Evolutionary conservation across 1,140 invertebrate species (phyloP), one percentile per base, ranked within the genome.

Genomic region (Parapsyche elsis): DNA sequence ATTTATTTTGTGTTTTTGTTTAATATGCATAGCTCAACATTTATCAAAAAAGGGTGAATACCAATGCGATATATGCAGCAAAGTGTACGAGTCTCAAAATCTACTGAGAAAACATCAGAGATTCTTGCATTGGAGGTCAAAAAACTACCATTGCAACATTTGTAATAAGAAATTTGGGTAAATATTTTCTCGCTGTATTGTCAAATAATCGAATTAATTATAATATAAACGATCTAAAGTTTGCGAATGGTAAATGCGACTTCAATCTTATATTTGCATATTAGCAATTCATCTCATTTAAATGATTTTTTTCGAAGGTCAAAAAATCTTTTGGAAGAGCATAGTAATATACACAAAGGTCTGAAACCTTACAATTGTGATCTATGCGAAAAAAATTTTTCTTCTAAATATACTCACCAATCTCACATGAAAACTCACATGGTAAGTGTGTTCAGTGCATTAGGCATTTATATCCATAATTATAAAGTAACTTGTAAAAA

Each of bases 361-460:
- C 84, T 89, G 38, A 86, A 94, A 5, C 93, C 94, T 0, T 93
- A 94, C 85, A 85, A 89, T 0, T 95, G 94, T 84, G 83, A 87
- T 0, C 84, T 89, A 14, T 95, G 94, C 85, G 88, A 89, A 5
- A 95, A 95, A 87, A 90, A 91, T 83, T 95, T 95, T 86, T 92
- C 94, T 0, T 94, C 93, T 0, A 95, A 95, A 83, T 95, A 95
- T 84, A 94, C 94, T 0, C 92, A 92, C 80, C 93, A 92, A 83
- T 92, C 93, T 0, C 94, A 95, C 84, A 87, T 92, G 75, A 95
- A 94, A 87, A 95, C 92, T 0, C 94, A 95, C 83, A 88, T 91
- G 84, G 90, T 91, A 81, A 76, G 46, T 64, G 71, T 70, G 24
- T 53, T 46, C 12, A 46, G 12, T 46, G 45, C 45, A 14, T 53